Evolutionary conservation across 2,797 vertebrate species (phyloP), one percentile per base, ranked within the genome.

Genomic region (Channallabes apus): DNA sequence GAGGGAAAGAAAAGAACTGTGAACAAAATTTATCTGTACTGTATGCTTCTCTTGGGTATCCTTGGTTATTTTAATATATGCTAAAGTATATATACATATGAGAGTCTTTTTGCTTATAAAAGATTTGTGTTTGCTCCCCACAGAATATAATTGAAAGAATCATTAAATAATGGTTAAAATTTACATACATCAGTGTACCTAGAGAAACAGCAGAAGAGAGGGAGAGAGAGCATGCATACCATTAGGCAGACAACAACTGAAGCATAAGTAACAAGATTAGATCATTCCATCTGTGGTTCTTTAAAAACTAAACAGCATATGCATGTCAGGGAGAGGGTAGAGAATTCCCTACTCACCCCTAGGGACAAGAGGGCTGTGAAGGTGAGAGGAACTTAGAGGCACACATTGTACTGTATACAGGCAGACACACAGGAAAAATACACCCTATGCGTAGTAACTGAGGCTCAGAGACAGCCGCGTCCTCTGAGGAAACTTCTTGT

Each of bases 211-310:
- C 56, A 14, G 15, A 14, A 67, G 51, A 58, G 51, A 82, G 61
- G 64, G 38, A 4, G 24, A 56, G 51, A 69, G 14, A 51, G 46
- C 46, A 82, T 67, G 7, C 64, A 61, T 51, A 61, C 38, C 24
- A 38, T 68, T 68, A 17, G 67, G 27, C 29, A 71, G 73, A 68
- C 41, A 69, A 71, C n/a, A 80, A 81, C 15, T 59, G 77, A 75
- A 29, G 86, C 76, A 59, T 67, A 67, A 84, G 84, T 91, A 90
- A 88, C 77, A 91, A 86, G 88, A 91, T 90, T 89, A 91, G 68
- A 88, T 81, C 80, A 83, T 69, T 86, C 83, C 86, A 87, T 89
- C 83, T 88, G 72, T 83, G 86, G 79, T 84, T 84, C 86, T 85
- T 80, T 81, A 77, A 80, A 85, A 56, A 83, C 73, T 90, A 89